Evolutionary conservation across 2,113 vertebrate species (phyloP), one percentile per base, ranked within the genome.

Genomic region (Toxostoma redivivum): DNA sequence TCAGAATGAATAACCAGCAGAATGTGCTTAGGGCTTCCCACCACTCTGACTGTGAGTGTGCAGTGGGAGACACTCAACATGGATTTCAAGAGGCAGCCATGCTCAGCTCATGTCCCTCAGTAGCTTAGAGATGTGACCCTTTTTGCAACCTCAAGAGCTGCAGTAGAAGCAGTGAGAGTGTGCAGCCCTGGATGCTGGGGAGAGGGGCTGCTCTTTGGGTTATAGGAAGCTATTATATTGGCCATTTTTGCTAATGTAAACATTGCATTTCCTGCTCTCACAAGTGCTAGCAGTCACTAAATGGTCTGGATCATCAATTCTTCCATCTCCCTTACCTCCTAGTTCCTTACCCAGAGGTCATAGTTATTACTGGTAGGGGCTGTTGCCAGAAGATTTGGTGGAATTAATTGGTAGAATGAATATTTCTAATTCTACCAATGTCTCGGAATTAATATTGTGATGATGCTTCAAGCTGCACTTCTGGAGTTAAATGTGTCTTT

Each of bases 401-500:
- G n/a, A 80, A 72, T 72, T 25, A 27, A 22, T 56, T 67, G 15
- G 12, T 37, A 65, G 31, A 80, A 72, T 76, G n/a, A 86, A 2
- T 64, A 31, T 53, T 81, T 85, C 24, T 74, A 48, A 57, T 82
- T 85, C 62, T 80, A 13, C 47, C 7, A 11, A 5, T 44, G 6
- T 67, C 48, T 78, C 67, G 67, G 51, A 78, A 81, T 64, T 17
- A 66, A 56, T 86, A 47, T 7, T 78, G 35, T 51, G 51, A 70
- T 66, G 51, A 62, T 33, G 20, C 30, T 67, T 85, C 65, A 67
- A 79, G n/a, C 65, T 76, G n/a, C 13, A 27, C 13, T 74, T 90
- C 40, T 83, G n/a, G 86, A 50, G 80, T 94, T 94, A 94, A 94
- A 74, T 67, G 67, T 70, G 22, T 38, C 64, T 87, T 95, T 83